Conservation (phyloP, 2,888 invertebrate genomes). For the Teleiodes luculella region DNA sequence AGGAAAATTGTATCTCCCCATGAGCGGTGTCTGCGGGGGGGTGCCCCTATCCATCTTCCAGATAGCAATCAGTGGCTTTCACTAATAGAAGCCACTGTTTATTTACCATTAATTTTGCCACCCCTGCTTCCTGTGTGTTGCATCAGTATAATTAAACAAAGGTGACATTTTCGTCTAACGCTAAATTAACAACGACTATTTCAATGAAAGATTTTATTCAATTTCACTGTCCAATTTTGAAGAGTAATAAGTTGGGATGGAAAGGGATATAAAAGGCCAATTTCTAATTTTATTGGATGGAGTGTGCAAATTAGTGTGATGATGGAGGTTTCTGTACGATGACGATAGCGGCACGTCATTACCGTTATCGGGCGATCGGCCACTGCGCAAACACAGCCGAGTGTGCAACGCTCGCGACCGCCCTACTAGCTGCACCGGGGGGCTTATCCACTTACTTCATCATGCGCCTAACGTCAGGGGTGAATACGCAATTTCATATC, state of each 20-base stretch:
- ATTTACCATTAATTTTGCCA: slow-evolving; percentile 39
- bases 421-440: slow-evolving; percentile 11
- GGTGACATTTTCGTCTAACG: slow-evolving; percentile 2
- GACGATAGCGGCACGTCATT: slow-evolving; percentile 44
- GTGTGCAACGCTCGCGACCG: neutral
- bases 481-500: slow-evolving; percentile 10
- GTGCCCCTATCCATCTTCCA: slow-evolving; percentile 37
- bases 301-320: slow-evolving; percentile 18
- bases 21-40: slow-evolving; percentile 17
- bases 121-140: slow-evolving; percentile 20
- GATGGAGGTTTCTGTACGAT: slow-evolving; percentile 31
- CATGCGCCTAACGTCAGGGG: slow-evolving; percentile 6
- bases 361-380: slow-evolving; percentile 38
- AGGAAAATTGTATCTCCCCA: slow-evolving; percentile 7
- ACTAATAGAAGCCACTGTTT: slow-evolving; percentile 43
- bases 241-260: neutral
- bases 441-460: slow-evolving; percentile 8
- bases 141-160: slow-evolving; percentile 4
- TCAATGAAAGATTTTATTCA: too few relatives aligned
- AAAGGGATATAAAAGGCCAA: neutral
- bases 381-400: slow-evolving; percentile 7
- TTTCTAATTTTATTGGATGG: slow-evolving; percentile 8
- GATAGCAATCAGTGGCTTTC: slow-evolving; percentile 42
- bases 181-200: slow-evolving; percentile 9
- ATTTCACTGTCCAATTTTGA: too few relatives aligned